Conservation (phyloP, 2,888 invertebrate genomes). For the Scaptomyza caliginosa region DNA sequence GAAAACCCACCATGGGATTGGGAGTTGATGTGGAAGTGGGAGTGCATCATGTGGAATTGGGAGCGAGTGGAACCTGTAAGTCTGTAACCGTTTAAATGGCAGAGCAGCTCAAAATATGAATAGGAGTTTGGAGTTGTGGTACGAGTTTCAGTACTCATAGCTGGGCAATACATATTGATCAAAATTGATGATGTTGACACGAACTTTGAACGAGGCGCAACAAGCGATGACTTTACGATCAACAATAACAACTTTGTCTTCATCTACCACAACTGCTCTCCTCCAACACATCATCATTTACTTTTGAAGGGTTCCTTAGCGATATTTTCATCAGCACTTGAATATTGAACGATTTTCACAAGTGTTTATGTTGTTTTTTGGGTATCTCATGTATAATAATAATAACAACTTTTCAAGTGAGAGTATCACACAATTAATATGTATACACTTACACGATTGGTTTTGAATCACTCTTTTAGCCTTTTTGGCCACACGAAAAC, state of each 20-base stretch:
- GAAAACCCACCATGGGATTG: constrained; percentile 19
- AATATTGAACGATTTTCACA: constrained; percentile 51
- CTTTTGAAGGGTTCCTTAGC: constrained; percentile 59
- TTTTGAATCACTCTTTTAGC: constrained; percentile 33
- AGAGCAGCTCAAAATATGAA: constrained; percentile 28
- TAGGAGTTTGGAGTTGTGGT: constrained; percentile 13
- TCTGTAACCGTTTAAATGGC: constrained; percentile 59
- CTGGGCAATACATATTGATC: constrained; percentile 73
- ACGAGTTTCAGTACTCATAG: constrained; percentile 35
- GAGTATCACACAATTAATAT: constrained; percentile 64
- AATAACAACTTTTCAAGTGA: constrained; percentile 67
- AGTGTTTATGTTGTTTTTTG: constrained; percentile 45
- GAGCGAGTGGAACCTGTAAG: constrained; percentile 33
- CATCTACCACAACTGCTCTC: neutral
- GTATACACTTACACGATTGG: constrained; percentile 33
- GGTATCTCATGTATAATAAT: constrained; percentile 35
- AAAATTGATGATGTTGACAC: constrained; percentile 80
- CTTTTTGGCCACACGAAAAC: constrained; percentile 16
- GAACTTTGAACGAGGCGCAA: constrained; percentile 74
- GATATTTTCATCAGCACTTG: constrained; percentile 41
- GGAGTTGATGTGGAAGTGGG: constrained; percentile 22
- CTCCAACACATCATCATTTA: neutral
- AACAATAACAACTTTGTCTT: constrained; percentile 19
- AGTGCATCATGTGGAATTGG: constrained; percentile 37
- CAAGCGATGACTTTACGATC: constrained; percentile 59